phyloP scores from a whole-genome alignment of 2,888 invertebrate species.

The Luperina nickerlii region DNA sequence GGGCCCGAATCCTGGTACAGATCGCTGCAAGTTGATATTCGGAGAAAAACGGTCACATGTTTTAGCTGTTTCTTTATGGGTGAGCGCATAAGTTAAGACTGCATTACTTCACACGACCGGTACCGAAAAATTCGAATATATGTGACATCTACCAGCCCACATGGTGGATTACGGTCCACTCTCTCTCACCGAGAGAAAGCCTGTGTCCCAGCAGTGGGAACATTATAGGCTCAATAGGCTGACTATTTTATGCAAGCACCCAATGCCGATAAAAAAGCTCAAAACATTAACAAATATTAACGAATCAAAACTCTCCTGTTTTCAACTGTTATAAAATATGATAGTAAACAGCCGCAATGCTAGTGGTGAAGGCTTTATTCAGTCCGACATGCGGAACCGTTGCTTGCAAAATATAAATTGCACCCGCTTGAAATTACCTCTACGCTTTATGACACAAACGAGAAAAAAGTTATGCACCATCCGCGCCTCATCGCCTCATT shows the following conservation, averaged over 20 bases:
- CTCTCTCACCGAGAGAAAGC: too few relatives aligned
- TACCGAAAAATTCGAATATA: too few relatives aligned
- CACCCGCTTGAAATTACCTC: slow-evolving; percentile 82
- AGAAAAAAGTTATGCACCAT: slow-evolving; percentile 78
- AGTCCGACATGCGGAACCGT: slow-evolving; percentile 76
- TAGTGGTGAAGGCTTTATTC: slow-evolving; percentile 80
- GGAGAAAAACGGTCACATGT: too few relatives aligned
- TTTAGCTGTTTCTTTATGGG: background rate
- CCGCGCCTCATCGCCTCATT: slow-evolving; percentile 74
- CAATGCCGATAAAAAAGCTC: slow-evolving; percentile 1
- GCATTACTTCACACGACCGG: background rate
- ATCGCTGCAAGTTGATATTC: too few relatives aligned
- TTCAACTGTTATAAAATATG: slow-evolving; percentile 66
- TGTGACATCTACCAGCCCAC: too few relatives aligned
- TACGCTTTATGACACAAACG: slow-evolving; percentile 82
- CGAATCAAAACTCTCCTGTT: slow-evolving; percentile 17
- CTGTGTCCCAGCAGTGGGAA: too few relatives aligned
- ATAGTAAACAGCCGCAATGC: slow-evolving; percentile 64
- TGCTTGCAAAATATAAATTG: slow-evolving; percentile 84
- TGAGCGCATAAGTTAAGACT: too few relatives aligned
- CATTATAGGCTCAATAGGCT: too few relatives aligned
- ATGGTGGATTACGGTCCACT: too few relatives aligned
- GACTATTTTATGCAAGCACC: background rate
- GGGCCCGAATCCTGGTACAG: too few relatives aligned
- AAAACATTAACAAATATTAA: slow-evolving; percentile 6